Base-by-base conservation (phyloP, 2,888 invertebrate genomes). In the Alitta virens region DNA sequence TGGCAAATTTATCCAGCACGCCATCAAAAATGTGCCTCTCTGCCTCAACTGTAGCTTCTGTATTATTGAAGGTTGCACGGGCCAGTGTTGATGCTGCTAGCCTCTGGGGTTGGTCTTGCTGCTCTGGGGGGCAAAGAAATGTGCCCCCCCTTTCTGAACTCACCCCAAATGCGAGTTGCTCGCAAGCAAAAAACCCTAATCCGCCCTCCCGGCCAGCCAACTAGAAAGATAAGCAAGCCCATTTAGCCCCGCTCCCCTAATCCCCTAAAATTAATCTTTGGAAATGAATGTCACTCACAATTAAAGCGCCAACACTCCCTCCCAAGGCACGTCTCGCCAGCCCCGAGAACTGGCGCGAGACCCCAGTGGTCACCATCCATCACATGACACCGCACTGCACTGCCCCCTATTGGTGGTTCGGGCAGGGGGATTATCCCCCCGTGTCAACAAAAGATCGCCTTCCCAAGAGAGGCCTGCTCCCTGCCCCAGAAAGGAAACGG, bases 251-350 rank as follows among this genome's bases (percentile, higher is more conserved):
- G 50, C 56, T n/a, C 7, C 18, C 52, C 51, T 62, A 57, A 62
- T 59, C 63, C 59, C 56, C 46, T 27, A 26, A 60, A 63, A 63
- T 63, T 63, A 63, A 63, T 63, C 63, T 60, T 25, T 55, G 63
- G 63, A 63, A 63, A 63, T 63, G 63, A 63, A 52, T 43, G 60
- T 63, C 60, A 27, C 55, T 24, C 24, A 46, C 52, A 49, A 52
- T 63, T 60, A 60, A 63, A 42, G 55, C 63, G 24, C 51, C 51
- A 33, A 57, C n/a, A 25, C 25, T n/a, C 21, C 25, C 7, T 12
- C 7, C 33, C 5, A 12, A 33, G 33, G 33, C 33, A 33, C 33
- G 33, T 33, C 33, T 33, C 33, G 33, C 57, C 57, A 25, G 24
- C 43, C 24, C 56, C 49, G 49, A 23, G 9, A 16, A 7, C 25